These are phyloP conservation scores for Andrena praecox DNA, from an alignment of 2,888 invertebrate genomes.

Conservation along the genomic window DNA sequence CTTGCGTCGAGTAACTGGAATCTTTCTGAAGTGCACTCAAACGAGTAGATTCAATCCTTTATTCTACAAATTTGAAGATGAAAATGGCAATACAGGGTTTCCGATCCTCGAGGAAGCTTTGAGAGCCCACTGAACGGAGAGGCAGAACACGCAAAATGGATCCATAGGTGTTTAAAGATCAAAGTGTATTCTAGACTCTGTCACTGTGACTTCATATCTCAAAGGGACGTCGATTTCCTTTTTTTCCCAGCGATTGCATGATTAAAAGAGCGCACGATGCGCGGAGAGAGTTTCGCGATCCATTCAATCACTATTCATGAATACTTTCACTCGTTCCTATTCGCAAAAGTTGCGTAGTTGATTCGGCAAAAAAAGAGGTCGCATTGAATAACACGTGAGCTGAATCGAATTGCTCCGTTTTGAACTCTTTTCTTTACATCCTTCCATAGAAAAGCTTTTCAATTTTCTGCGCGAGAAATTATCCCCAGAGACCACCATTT, in stretches of 20 bases:
- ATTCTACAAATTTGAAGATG: constrained; percentile 2
- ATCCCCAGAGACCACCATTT: constrained; percentile 1
- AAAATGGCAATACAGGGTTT: constrained; percentile 10
- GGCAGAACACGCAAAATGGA: constrained; percentile 16
- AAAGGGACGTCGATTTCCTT: constrained; percentile 43
- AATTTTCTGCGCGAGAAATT: constrained; percentile 20
- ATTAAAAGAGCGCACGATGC: constrained; percentile 46
- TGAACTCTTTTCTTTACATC: neutral
- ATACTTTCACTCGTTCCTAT: constrained; percentile 6
- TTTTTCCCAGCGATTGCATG: constrained; percentile 38
- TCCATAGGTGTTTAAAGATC: constrained; percentile 38
- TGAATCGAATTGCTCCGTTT: neutral
- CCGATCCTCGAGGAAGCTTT: neutral
- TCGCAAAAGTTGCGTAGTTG: neutral
- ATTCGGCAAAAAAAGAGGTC: neutral
- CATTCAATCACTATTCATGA: constrained; percentile 37
- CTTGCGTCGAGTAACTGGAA: neutral
- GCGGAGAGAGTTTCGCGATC: neutral
- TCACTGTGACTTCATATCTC: constrained; percentile 24
- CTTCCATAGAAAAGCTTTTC: neutral
- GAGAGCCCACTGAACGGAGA: neutral
- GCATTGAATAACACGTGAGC: neutral
- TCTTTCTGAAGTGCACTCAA: neutral
- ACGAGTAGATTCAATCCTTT: neutral
- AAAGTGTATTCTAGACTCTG: neutral